phyloP scores from a whole-genome alignment of 2,888 invertebrate species.

The Campoletis raptor region DNA sequence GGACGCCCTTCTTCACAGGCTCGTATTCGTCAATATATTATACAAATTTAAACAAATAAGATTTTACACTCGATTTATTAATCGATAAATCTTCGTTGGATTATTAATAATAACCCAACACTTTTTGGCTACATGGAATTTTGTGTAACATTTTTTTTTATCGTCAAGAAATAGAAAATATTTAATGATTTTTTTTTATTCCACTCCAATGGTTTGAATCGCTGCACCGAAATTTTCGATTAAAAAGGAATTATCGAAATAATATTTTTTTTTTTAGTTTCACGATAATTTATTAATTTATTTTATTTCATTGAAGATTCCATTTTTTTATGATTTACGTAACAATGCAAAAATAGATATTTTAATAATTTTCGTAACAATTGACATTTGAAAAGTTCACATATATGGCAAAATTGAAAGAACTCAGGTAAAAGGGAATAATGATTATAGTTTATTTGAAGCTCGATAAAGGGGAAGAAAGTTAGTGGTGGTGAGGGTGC shows the following conservation, averaged over 20 bases:
- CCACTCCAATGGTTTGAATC: too few species aligned
- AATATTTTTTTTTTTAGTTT: too few species aligned
- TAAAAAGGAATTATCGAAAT: too few species aligned
- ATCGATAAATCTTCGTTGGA: too few species aligned
- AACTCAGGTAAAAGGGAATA: not conserved
- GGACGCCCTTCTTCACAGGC: slow-evolving; percentile 2
- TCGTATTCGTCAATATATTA: not conserved
- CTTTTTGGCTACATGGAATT: not conserved
- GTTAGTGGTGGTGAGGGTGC: slow-evolving; percentile 15
- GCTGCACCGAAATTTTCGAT: too few species aligned
- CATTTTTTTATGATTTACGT: not conserved
- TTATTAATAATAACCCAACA: too few species aligned
- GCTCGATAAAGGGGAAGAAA: slow-evolving; percentile 17
- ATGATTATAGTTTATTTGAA: slow-evolving; percentile 29
- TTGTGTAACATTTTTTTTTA: not conserved
- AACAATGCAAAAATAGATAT: not conserved
- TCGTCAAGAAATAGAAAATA: too few species aligned
- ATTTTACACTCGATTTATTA: too few species aligned
- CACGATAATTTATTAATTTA: too few species aligned
- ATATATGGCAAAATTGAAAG: not conserved
- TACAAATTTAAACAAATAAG: not conserved
- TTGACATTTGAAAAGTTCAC: not conserved
- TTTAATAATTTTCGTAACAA: not conserved
- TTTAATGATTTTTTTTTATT: too few species aligned
- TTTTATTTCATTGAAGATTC: too few species aligned